Base-by-base conservation (phyloP, 2,797 vertebrate species). In the Neosilurus mollespiculum region DNA sequence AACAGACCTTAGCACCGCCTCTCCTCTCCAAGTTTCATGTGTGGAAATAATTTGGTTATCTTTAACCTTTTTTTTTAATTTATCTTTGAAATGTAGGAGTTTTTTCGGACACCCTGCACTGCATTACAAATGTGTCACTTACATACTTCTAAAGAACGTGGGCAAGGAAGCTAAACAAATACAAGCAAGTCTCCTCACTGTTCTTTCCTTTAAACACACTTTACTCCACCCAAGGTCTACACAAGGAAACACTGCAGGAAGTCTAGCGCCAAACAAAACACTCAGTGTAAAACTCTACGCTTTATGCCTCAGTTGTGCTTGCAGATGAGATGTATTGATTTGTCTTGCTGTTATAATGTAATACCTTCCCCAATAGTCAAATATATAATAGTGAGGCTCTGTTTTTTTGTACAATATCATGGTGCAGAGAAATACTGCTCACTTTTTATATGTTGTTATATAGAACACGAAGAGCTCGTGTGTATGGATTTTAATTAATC, bases 201-300 rank as follows among this genome's bases (percentile, higher is more conserved):
- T 54, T 69, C 20, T 72, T 59, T 77, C 82, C 70, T 86, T 87
- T 82, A 64, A 67, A 15, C 37, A 58, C 24, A 80, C 16, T 30
- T 24, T 18, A 12, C 70, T 80, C 53, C 58, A n/a, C 64, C 69
- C 22, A 78, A 61, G 78, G 58, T 62, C 58, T 58, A 53, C 30
- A 65, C 64, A 80, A 22, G 56, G 54, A 71, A 81, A 83, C 66
- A 49, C 59, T 83, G 66, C 75, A 84, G 71, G 76, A 88, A 84
- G 78, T 72, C 83, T 69, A 71, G 58, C 75, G 59, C 77, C 77
- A 82, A 89, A 81, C 77, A 78, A 81, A 85, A 86, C 85, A 84
- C 87, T 88, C 18, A 56, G 83, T 76, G 53, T 80, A 65, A 67
- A 77, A 64, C 58, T 18, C 22, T 54, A 81, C 70, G 59, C 64